A percentile compares a stretch with the other conserved stretches of the same genome.
These are phyloP conservation scores for Diachasma alloeum DNA, from an alignment of 1,140 invertebrate species.

Conservation along the genomic window DNA sequence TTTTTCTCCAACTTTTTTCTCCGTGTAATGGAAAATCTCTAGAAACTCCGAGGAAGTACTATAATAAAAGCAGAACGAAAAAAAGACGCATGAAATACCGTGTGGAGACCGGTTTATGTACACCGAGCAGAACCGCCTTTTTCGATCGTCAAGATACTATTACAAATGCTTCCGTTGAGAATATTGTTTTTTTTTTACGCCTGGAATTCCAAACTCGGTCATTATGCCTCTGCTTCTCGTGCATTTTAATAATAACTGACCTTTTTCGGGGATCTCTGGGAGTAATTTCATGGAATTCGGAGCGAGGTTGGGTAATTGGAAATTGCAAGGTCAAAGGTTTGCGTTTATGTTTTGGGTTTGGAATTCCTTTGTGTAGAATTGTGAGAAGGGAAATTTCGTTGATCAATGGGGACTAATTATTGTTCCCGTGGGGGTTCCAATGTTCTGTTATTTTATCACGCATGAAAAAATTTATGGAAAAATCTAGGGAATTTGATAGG, in stretches of 20 bases:
- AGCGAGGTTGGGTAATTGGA: neutral
- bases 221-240: neutral
- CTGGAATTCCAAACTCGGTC: neutral
- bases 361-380: neutral
- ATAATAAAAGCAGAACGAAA: neutral
- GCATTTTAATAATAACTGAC: neutral
- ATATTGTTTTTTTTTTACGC: neutral
- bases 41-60: constrained; percentile 14
- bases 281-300: too few species aligned
- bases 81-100: neutral
- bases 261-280: neutral
- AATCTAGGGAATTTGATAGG: too few species aligned
- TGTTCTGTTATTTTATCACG: too few species aligned
- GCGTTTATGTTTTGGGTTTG: neutral
- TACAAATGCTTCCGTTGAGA: constrained; percentile 13
- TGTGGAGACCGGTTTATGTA: constrained; percentile 18
- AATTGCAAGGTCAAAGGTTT: neutral
- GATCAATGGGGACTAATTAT: too few species aligned
- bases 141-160: constrained; percentile 12
- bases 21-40: neutral
- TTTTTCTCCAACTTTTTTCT: too few species aligned
- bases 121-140: neutral
- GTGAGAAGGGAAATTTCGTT: too few species aligned
- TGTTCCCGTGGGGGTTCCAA: too few species aligned
- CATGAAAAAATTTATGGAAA: too few species aligned